phyloP scores from a whole-genome alignment of 2,113 vertebrate genomes.

The Phycodurus eques region DNA sequence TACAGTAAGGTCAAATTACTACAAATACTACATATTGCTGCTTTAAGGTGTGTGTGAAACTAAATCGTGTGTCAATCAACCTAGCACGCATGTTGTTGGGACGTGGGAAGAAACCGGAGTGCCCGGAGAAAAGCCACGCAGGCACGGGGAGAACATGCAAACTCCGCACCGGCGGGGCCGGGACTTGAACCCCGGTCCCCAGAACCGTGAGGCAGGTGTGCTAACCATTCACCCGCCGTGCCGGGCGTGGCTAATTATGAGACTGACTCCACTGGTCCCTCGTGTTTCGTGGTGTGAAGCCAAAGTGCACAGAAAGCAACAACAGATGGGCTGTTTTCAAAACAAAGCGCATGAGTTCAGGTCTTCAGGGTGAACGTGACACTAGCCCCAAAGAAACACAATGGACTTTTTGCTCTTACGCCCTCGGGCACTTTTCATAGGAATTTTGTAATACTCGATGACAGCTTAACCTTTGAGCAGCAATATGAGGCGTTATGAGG shows the following conservation, averaged over 20 bases:
- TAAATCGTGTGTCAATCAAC: background rate
- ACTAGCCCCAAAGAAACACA: slow-evolving; percentile 1
- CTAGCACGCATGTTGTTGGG: too few species aligned
- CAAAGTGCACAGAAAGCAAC: slow-evolving; percentile 28
- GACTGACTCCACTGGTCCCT: slow-evolving; percentile 46
- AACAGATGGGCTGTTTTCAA: slow-evolving; percentile 51
- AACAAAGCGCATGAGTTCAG: slow-evolving; percentile 39
- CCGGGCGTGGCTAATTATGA: slow-evolving; percentile 30
- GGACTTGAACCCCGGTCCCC: too few species aligned
- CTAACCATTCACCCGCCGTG: too few species aligned
- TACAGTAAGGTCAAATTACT: background rate
- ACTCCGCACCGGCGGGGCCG: too few species aligned
- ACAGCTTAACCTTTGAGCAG: too few species aligned
- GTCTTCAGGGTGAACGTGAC: slow-evolving; percentile 8
- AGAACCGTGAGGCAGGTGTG: too few species aligned
- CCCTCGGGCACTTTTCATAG: background rate
- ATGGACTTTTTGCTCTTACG: slow-evolving; percentile 7
- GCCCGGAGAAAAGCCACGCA: too few species aligned
- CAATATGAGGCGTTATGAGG: too few species aligned
- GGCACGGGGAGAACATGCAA: too few species aligned
- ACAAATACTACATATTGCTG: background rate
- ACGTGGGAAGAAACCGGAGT: too few species aligned
- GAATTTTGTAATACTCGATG: too few species aligned
- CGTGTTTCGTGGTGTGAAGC: slow-evolving; percentile 26
- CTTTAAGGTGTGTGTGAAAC: background rate